These are phyloP conservation scores for Coranthus polyacanthus DNA, from an alignment of 2,797 vertebrate species.

Conservation along the genomic window DNA sequence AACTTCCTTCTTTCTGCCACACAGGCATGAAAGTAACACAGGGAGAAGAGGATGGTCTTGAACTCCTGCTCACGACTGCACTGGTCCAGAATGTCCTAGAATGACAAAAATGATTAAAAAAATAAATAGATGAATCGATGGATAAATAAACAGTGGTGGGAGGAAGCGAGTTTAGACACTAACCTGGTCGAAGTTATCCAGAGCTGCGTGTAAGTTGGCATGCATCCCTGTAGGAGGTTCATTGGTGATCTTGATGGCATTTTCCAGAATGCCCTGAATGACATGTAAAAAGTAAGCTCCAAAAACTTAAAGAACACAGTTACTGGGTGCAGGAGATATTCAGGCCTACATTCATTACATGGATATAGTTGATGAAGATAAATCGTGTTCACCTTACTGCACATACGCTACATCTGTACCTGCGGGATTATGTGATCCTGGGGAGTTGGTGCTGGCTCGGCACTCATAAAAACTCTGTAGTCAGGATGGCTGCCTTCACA, in stretches of 20 bases:
- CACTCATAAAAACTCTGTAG: conserved; percentile 86
- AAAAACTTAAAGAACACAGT: too few species aligned
- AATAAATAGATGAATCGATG: background rate
- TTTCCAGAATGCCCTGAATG: conserved; percentile 86
- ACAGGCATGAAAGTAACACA: conserved; percentile 88
- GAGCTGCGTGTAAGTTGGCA: conserved; percentile 84
- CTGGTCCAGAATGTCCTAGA: conserved; percentile 87
- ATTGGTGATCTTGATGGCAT: conserved; percentile 89
- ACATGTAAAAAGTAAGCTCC: too few species aligned
- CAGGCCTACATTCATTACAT: background rate
- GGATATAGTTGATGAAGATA: background rate
- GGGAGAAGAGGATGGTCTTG: conserved; percentile 88
- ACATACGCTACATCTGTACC: conserved; percentile 49
- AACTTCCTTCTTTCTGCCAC: conserved; percentile 86
- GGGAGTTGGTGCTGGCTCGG: conserved; percentile 82
- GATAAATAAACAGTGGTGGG: background rate
- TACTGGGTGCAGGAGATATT: too few species aligned
- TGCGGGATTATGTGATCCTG: conserved; percentile 87
- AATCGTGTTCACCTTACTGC: background rate
- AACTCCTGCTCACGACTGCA: conserved; percentile 90
- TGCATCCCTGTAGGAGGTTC: conserved; percentile 88
- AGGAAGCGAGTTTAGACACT: conserved; percentile 28
- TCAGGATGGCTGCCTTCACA: conserved; percentile 84
- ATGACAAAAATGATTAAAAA: background rate
- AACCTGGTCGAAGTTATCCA: conserved; percentile 89